phyloP scores from a whole-genome alignment of 2,113 vertebrate species.

The Ochotona curzoniae region DNA sequence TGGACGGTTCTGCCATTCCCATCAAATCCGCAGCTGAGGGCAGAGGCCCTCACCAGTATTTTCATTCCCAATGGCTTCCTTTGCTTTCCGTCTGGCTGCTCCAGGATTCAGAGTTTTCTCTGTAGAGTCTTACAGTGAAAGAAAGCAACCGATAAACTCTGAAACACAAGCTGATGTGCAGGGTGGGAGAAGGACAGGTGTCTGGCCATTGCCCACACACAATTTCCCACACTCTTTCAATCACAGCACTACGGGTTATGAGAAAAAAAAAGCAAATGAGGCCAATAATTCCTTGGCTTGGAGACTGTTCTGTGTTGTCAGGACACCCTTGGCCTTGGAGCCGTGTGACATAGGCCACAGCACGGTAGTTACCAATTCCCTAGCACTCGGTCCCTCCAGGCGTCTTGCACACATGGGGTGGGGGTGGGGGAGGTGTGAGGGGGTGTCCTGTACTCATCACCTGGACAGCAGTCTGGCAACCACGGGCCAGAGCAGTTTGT shows the following conservation, averaged over 20 bases:
- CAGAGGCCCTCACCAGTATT: background rate
- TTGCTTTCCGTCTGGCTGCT: background rate
- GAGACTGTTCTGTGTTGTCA: background rate
- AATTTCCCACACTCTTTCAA: background rate
- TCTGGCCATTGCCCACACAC: background rate
- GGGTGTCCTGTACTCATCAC: slow-evolving; percentile 58
- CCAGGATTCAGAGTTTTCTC: background rate
- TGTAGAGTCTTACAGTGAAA: background rate
- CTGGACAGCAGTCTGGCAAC: slow-evolving; percentile 75
- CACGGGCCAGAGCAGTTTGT: slow-evolving; percentile 52
- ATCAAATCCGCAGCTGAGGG: background rate
- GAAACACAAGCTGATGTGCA: background rate
- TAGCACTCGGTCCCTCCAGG: slow-evolving; percentile 23
- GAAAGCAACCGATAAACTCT: background rate
- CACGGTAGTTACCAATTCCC: slow-evolving; percentile 48
- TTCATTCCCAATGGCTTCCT: background rate
- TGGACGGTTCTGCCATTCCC: background rate
- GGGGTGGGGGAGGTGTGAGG: too few relatives aligned
- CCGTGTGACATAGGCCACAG: background rate
- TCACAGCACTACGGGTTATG: background rate
- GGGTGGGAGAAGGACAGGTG: too few relatives aligned
- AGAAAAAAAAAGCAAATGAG: background rate
- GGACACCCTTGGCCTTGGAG: background rate
- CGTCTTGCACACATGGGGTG: slow-evolving; percentile 15
- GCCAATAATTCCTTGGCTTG: background rate